Percentiles rank a stretch among this genome's conserved stretches.
These are phyloP conservation scores for Trachelus stipa DNA, from an alignment of 2,888 invertebrate species.

Conservation along the genomic window DNA sequence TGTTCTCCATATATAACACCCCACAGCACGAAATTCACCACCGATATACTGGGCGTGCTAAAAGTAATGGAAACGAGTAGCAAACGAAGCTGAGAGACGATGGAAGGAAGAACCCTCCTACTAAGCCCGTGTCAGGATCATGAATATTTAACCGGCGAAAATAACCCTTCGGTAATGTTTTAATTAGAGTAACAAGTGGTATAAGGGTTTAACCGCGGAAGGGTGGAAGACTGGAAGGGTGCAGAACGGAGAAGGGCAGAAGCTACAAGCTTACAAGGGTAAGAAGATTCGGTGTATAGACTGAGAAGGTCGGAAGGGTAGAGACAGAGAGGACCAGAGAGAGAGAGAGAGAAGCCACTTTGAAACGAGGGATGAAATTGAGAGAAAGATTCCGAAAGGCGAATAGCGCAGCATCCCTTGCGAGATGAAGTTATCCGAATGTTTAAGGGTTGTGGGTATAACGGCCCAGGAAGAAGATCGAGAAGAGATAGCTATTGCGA, in stretches of 20 bases:
- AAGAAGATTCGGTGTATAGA: too few species aligned
- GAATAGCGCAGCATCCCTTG: too few species aligned
- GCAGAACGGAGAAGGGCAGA: too few species aligned
- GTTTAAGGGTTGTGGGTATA: too few species aligned
- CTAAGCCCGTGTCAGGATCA: not conserved
- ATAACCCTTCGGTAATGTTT: conserved; percentile 1
- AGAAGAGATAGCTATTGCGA: too few species aligned
- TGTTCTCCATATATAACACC: conserved; percentile 38
- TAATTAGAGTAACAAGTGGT: conserved; percentile 1
- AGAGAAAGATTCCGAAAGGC: not conserved
- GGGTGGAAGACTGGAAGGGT: too few species aligned
- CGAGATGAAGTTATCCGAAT: too few species aligned
- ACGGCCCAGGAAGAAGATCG: too few species aligned
- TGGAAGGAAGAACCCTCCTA: too few species aligned
- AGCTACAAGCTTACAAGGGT: too few species aligned
- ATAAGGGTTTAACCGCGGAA: too few species aligned
- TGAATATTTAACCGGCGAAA: not conserved
- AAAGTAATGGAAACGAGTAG: conserved; percentile 21
- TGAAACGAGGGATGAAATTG: conserved; percentile 18
- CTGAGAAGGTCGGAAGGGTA: too few species aligned
- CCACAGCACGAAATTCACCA: conserved; percentile 42
- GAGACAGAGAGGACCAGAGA: conserved; percentile 8
- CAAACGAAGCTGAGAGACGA: not conserved
- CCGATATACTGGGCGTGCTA: conserved; percentile 40
- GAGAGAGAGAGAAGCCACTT: conserved; percentile 26